A percentile compares a stretch with the other conserved stretches of the same genome.
These are phyloP conservation scores for Solea solea DNA, from an alignment of 2,113 vertebrate genomes.

Conservation along the genomic window DNA sequence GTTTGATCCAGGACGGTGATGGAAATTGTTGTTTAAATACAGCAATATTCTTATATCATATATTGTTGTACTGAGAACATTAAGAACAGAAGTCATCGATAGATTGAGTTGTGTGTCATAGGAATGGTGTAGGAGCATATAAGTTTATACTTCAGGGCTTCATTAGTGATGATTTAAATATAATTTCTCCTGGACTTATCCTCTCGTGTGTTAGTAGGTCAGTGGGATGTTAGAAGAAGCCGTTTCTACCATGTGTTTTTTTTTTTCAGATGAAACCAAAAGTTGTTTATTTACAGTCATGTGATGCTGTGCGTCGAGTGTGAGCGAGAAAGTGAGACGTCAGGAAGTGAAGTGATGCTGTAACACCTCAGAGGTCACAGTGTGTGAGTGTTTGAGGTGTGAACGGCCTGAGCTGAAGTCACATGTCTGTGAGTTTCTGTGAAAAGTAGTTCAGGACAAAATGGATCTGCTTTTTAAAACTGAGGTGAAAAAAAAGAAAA, in stretches of 20 bases:
- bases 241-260: constrained; percentile 33
- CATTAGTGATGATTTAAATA: neutral
- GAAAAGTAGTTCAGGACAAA: constrained; percentile 8
- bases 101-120: too few relatives aligned
- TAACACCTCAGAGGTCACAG: constrained; percentile 24
- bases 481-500: neutral
- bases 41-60: too few relatives aligned
- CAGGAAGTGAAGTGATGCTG: constrained; percentile 58
- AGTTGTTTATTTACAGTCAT: constrained; percentile 56
- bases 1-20: too few relatives aligned
- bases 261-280: constrained; percentile 42
- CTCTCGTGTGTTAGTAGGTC: constrained; percentile 37
- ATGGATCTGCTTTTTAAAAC: neutral
- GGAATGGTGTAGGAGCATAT: too few relatives aligned
- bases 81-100: too few relatives aligned
- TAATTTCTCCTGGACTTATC: neutral
- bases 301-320: constrained; percentile 45
- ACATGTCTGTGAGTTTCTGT: constrained; percentile 2
- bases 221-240: constrained; percentile 7
- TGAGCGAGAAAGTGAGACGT: constrained; percentile 50
- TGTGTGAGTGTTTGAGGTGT: constrained; percentile 40
- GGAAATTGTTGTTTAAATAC: too few relatives aligned
- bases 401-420: constrained; percentile 41
- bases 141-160: neutral
- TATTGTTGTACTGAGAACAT: too few relatives aligned